Conservation (phyloP, 1,140 invertebrate species). For the Heliconius melpomene region DNA sequence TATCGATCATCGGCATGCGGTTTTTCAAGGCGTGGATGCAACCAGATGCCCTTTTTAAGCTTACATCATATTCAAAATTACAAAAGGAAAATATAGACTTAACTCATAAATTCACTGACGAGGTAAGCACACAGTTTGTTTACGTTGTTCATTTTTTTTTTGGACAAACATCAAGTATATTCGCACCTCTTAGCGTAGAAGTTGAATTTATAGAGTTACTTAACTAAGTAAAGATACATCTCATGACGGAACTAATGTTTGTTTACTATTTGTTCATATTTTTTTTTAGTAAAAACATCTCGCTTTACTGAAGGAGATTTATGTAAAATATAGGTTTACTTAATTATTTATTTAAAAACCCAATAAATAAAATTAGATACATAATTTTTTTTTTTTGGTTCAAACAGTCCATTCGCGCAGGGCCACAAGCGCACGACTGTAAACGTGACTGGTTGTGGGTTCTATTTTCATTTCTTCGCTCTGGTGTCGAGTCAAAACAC, state of each 20-base stretch:
- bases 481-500: too few species aligned
- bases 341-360: too few species aligned
- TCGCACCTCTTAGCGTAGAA: neutral
- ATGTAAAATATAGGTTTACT: too few species aligned
- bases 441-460: too few species aligned
- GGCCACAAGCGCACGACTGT: too few species aligned
- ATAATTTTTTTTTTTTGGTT: too few species aligned
- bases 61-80: slow-evolving; percentile 56
- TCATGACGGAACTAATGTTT: neutral
- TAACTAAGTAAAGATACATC: neutral
- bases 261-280: neutral
- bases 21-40: slow-evolving; percentile 70
- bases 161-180: neutral
- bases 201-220: neutral
- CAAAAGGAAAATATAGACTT: slow-evolving; percentile 61
- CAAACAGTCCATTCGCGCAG: too few species aligned
- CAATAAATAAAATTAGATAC: too few species aligned
- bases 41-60: slow-evolving; percentile 60
- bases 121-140: slow-evolving; percentile 43
- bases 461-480: too few species aligned
- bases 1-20: slow-evolving; percentile 66
- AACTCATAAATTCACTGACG: slow-evolving; percentile 67
- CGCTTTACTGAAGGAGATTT: neutral
- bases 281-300: neutral
- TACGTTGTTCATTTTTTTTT: neutral